Base-by-base conservation (phyloP, 2,797 vertebrate genomes). In the Carduelis carduelis region DNA sequence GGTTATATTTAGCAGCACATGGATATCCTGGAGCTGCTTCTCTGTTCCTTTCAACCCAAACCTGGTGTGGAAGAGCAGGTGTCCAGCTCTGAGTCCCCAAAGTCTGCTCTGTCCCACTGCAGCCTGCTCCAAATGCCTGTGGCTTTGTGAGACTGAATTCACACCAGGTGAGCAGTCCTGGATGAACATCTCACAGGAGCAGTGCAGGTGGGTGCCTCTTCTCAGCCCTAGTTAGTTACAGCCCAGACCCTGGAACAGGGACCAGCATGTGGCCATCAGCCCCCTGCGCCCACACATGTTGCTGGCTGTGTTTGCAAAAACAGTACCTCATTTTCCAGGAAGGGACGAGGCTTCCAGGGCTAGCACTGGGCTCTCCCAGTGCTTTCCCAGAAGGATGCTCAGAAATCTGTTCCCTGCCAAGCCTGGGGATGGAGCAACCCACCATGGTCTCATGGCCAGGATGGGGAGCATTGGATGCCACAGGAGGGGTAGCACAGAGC, bases 301-400 rank as follows among this genome's bases (percentile, higher is more conserved):
- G 20, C 43, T 4, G 6, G 52, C 37, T 27, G 5, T 2, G 39
- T 64, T 84, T 41, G 61, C 35, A 59, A 55, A 89, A 52, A 30
- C 1, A 1, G 37, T 2, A 0, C 32, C 46, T 68, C 0, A 0
- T 65, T 5, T 3, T 35, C 43, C 2, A 0, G 47, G 82, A 81
- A 63, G 44, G 75, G 71, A 32, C 6, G 60, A 22, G 23, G 14
- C 66, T 65, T 59, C 68, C 43, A 88, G 63, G 34, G 37, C 61
- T 49, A n/a, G 13, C n/a, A n/a, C n/a, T 80, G 89, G 0, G 1
- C 46, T 72, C 70, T 89, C 53, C 53, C 19, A 15, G 35, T 5
- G 19, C 46, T 61, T 82, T 93, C 49, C 75, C 37, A 37, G 83
- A 16, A 28, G 44, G 21, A 34, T 1, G 71, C 64, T 84, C 17